Conservation (phyloP, 2,888 invertebrate genomes). For the Caenorhabditis sp. region DNA sequence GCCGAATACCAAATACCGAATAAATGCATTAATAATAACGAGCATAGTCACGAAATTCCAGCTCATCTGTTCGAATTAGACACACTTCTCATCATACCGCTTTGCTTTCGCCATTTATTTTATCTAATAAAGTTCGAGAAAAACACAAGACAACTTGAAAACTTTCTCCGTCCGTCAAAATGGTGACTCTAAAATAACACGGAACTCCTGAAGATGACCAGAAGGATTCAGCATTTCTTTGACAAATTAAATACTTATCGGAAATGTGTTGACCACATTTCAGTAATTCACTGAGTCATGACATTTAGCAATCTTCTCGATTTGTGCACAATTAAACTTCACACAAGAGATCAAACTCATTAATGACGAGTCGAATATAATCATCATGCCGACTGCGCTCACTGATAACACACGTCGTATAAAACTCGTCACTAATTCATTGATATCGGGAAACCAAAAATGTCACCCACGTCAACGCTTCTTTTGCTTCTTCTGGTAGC, state of each 20-base stretch:
- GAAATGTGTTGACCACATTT: too few relatives aligned
- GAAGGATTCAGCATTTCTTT: not conserved
- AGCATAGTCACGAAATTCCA: constrained; percentile 26
- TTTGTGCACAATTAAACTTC: constrained; percentile 4
- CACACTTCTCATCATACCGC: not conserved
- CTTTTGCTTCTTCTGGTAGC: constrained; percentile 12
- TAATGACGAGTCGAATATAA: constrained; percentile 35
- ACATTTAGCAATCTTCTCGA: constrained; percentile 7
- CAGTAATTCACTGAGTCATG: constrained; percentile 20
- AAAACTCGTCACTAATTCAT: constrained; percentile 7
- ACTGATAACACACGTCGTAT: constrained; percentile 29
- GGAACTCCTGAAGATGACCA: too few relatives aligned
- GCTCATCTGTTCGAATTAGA: constrained; percentile 34
- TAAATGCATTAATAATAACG: constrained; percentile 4
- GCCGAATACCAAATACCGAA: too few relatives aligned
- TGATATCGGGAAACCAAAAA: constrained; percentile 37
- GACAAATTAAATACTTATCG: not conserved
- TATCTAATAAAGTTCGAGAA: constrained; percentile 9
- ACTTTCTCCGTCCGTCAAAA: too few relatives aligned
- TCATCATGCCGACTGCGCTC: constrained; percentile 22
- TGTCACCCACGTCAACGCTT: constrained; percentile 33
- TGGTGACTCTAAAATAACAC: too few relatives aligned
- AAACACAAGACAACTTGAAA: too few relatives aligned
- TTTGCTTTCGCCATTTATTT: constrained; percentile 22
- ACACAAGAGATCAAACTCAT: constrained; percentile 36